Conservation (phyloP, 2,113 vertebrate genomes). For the Chloropsis hardwickii region DNA sequence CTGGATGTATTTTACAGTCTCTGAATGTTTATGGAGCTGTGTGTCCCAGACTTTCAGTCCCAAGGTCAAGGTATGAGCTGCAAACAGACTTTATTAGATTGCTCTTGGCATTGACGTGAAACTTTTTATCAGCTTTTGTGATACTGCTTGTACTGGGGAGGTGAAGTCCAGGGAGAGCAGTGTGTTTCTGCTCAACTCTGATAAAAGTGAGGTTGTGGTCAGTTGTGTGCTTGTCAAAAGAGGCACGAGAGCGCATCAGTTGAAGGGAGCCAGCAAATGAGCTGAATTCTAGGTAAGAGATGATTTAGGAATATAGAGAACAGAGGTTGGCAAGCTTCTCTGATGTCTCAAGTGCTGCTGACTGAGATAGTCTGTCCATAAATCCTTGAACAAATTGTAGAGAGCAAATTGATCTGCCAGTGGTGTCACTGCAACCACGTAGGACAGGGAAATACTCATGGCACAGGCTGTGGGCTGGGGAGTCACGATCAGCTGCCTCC, state of each 20-base stretch:
- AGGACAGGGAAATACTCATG: background rate
- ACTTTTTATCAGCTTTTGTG: background rate
- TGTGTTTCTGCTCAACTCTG: background rate
- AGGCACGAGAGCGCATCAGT: background rate
- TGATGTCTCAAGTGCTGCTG: background rate
- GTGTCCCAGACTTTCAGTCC: background rate
- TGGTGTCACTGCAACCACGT: background rate
- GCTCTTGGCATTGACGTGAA: background rate
- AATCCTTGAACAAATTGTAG: background rate
- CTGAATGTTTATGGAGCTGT: background rate
- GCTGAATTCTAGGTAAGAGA: background rate
- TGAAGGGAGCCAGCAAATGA: background rate
- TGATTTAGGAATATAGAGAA: background rate
- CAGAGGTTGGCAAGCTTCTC: background rate
- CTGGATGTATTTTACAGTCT: background rate
- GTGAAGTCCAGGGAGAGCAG: background rate
- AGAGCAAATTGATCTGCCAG: background rate
- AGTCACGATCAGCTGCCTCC: background rate
- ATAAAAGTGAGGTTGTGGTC: background rate
- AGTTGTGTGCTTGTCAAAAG: background rate
- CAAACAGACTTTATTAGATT: background rate
- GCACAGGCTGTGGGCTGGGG: background rate
- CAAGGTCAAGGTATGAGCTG: slow-evolving; percentile 1
- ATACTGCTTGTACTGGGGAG: background rate
- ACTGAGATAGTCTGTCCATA: background rate